Evolutionary conservation across 2,888 invertebrate genomes (phyloP).

Genomic region (Apoderus coryli): DNA sequence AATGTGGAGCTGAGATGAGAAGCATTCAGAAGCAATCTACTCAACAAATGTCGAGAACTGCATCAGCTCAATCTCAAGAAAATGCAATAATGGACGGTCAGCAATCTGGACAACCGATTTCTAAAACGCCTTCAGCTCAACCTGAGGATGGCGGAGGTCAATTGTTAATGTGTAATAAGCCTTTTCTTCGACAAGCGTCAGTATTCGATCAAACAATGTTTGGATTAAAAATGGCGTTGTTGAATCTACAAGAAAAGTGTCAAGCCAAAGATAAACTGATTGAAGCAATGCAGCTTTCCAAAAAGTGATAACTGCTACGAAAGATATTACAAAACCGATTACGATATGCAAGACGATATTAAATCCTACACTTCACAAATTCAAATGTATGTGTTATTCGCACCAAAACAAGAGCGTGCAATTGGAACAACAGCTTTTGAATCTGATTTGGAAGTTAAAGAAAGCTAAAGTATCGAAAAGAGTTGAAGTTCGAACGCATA

Average conservation of each 20-base stretch:
- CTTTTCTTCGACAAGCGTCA: conserved; percentile 21
- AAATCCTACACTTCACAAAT: conserved; percentile 6
- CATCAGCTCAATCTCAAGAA: too few species aligned
- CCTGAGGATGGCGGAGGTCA: background rate
- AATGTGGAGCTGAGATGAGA: conserved; percentile 21
- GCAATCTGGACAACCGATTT: too few species aligned
- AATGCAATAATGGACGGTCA: too few species aligned
- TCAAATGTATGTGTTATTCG: conserved; percentile 12
- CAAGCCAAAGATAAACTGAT: conserved; percentile 28
- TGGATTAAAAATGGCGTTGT: conserved; percentile 25
- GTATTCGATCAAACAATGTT: conserved; percentile 23
- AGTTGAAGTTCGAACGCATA: conserved; percentile 14
- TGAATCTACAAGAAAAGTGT: conserved; percentile 26
- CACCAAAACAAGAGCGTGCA: conserved; percentile 10
- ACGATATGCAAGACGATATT: conserved; percentile 14
- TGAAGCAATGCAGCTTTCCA: conserved; percentile 22
- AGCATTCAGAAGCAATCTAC: too few species aligned
- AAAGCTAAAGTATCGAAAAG: conserved; percentile 10
- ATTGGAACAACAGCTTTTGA: conserved; percentile 6
- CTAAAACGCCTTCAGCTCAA: conserved; percentile 5
- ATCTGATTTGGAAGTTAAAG: conserved; percentile 5
- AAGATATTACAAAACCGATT: conserved; percentile 17
- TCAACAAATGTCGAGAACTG: background rate
- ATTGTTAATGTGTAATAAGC: conserved; percentile 10
- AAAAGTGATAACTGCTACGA: conserved; percentile 15